Conservation (phyloP, 2,888 invertebrate genomes). For the Aricia artaxerxes region DNA sequence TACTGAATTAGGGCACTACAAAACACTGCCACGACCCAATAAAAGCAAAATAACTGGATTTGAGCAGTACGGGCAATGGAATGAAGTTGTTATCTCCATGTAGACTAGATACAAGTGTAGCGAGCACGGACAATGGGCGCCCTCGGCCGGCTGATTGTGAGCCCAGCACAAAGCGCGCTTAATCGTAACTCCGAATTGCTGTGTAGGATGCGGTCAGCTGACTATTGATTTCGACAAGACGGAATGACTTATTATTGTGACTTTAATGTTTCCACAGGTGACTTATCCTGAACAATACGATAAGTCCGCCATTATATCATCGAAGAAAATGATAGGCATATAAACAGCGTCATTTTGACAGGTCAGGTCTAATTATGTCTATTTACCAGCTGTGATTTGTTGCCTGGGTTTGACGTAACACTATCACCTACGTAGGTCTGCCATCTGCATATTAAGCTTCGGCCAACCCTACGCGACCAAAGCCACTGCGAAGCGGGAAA, state of each 20-base stretch:
- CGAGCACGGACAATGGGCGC: slow-evolving; percentile 19
- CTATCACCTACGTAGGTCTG: too few relatives aligned
- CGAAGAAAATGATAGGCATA: too few relatives aligned
- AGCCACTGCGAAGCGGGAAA: too few relatives aligned
- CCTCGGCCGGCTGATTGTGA: slow-evolving; percentile 34
- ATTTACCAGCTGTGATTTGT: too few relatives aligned
- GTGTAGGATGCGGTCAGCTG: slow-evolving; percentile 38
- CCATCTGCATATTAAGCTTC: too few relatives aligned
- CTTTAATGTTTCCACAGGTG: not conserved
- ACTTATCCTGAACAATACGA: too few relatives aligned
- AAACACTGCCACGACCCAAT: not conserved
- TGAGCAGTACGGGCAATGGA: not conserved
- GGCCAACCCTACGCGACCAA: too few relatives aligned
- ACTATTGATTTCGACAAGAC: slow-evolving; percentile 38
- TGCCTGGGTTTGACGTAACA: too few relatives aligned
- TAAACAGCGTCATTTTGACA: too few relatives aligned
- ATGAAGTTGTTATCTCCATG: slow-evolving; percentile 19
- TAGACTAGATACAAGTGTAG: not conserved
- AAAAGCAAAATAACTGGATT: not conserved
- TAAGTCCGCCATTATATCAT: too few relatives aligned
- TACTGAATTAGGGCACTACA: not conserved
- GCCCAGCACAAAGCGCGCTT: slow-evolving; percentile 31
- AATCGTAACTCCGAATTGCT: slow-evolving; percentile 37
- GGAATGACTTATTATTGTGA: not conserved
- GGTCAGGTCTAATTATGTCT: too few relatives aligned